Percentiles rank a stretch among this genome's conserved stretches.
These are phyloP conservation scores for Sebastes matsubarae DNA, from an alignment of 2,797 vertebrate species.

Conservation along the genomic window DNA sequence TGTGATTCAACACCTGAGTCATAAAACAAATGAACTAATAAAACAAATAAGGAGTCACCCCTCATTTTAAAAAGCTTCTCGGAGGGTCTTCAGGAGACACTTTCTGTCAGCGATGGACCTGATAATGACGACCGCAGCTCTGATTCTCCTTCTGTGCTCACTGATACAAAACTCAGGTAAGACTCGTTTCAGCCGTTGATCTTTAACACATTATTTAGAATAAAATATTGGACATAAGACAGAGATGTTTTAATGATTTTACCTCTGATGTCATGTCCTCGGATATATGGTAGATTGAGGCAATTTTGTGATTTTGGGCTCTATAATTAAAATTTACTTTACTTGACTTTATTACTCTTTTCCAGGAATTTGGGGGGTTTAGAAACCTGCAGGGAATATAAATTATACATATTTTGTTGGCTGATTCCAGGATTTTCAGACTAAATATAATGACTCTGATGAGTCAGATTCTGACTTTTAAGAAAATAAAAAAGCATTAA, in stretches of 20 bases:
- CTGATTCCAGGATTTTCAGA: not conserved
- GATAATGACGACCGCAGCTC: not conserved
- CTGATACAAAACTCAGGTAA: constrained; percentile 17
- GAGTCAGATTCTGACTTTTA: not conserved
- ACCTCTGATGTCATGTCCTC: not conserved
- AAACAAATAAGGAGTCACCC: constrained; percentile 6
- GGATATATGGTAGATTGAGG: not conserved
- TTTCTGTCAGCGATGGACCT: constrained; percentile 19
- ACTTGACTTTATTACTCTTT: not conserved
- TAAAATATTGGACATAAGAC: not conserved
- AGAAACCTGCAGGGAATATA: not conserved
- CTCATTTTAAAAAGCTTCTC: constrained; percentile 13
- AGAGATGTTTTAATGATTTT: not conserved
- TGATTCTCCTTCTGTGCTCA: constrained; percentile 11
- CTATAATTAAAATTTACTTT: too few relatives aligned
- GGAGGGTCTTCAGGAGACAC: not conserved
- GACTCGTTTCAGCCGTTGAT: not conserved
- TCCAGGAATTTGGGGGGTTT: not conserved
- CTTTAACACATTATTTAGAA: not conserved
- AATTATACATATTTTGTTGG: not conserved
- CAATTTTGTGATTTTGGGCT: not conserved
- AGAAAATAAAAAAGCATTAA: not conserved
- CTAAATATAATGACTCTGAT: not conserved
- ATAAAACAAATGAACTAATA: not conserved
- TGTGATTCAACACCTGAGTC: not conserved